Percentiles rank a stretch among this genome's conserved stretches.
Conservation (phyloP, 2,113 vertebrate genomes). For the Dissostichus mawsoni region DNA sequence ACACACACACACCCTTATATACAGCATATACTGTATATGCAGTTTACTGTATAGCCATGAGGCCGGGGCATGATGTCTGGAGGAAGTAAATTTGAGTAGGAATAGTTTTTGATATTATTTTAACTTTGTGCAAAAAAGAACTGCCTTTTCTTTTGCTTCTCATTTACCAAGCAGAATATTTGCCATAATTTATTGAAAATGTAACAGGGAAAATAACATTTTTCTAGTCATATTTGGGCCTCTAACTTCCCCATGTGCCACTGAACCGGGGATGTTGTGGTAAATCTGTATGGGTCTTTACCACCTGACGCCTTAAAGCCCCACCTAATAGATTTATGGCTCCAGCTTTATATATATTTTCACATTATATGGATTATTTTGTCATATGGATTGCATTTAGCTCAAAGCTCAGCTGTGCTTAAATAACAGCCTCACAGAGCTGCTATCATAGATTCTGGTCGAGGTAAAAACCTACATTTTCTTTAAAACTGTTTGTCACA, state of each 20-base stretch:
- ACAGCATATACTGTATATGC: slow-evolving; percentile 4
- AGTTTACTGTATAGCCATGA: slow-evolving; percentile 19
- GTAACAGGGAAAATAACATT: not conserved
- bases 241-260: not conserved
- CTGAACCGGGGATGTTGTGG: not conserved
- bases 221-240: not conserved
- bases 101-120: slow-evolving; percentile 3
- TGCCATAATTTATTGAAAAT: not conserved
- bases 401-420: no score
- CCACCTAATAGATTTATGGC: not conserved
- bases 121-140: not conserved
- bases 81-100: slow-evolving; percentile 19
- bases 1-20: not conserved
- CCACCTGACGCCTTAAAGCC: not conserved
- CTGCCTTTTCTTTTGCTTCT: slow-evolving; percentile 37
- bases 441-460: not conserved
- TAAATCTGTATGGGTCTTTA: not conserved
- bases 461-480: not conserved
- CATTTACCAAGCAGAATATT: slow-evolving; percentile 2
- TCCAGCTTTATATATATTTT: not conserved
- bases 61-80: slow-evolving; percentile 21
- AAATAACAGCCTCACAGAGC: no score
- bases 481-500: not conserved
- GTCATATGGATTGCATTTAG: no score
- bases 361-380: no score